Evolutionary conservation across 1,140 invertebrate genomes (phyloP), one percentile per base, ranked within the genome.

Genomic region (Diplogasteroides magnus): DNA sequence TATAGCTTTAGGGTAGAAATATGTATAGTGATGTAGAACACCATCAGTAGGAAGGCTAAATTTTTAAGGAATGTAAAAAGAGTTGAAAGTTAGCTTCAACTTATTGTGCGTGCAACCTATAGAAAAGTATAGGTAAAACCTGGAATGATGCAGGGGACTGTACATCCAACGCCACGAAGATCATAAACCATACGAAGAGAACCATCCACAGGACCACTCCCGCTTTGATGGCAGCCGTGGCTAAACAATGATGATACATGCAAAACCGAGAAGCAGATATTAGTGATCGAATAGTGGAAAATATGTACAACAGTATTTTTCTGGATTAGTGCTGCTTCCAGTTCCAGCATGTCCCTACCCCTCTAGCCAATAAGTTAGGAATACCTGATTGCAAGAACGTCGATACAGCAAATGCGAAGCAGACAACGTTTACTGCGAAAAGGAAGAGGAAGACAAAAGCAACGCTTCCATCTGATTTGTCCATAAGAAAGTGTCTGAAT

Each of bases 311-410:
- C 37, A 48, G 6, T 19, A 11, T 6, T 11, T 19, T 19, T 48
- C 6, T 6, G 19, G 19, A 11, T 11, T 6, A 6, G 6, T 48
- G 19, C 19, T 48, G 6, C 6, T 19, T 48, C 6, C 19, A 19
- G 6, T 11, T 48, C 37, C 37, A 6, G 19, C 19, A 11, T 6
- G 37, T n/a, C n/a, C n/a, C n/a, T n/a, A 48, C 6, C 19, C 19
- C 37, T 11, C 37, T 11, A 11, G 19, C 37, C 6, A 48, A 48
- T 11, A 6, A 6, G 6, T 6, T 77, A 73, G 73, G 59, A 27
- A 78, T 84, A 89, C 88, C 88, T 87, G 86, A 89, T 2, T 88
- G 87, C 78, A 89, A 89, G 68, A 89, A 86, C 0, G 88, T 87
- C 61, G 89, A 89, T 61, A 90, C 83, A 77, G 89, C 86, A 76